Percentiles rank a stretch among this genome's conserved stretches.
Evolutionary conservation across 1,140 invertebrate genomes (phyloP).

Genomic region (Varroa destructor): DNA sequence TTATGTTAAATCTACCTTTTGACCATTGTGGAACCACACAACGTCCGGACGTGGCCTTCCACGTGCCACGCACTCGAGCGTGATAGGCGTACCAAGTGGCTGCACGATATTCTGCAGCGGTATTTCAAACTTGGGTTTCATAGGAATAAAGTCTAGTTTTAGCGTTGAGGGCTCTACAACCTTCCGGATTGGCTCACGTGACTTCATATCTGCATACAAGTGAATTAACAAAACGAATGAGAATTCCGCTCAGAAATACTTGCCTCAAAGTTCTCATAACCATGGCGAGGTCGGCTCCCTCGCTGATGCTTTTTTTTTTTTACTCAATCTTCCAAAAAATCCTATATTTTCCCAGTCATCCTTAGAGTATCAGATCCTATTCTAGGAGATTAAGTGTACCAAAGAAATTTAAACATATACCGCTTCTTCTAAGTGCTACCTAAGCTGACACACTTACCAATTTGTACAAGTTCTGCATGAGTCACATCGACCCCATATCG

Average conservation of each 20-base stretch:
- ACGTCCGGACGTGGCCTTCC: constrained; percentile 75
- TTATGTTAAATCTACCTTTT: constrained; percentile 46
- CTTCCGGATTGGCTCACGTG: constrained; percentile 17
- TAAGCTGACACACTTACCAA: not conserved
- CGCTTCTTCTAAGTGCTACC: not conserved
- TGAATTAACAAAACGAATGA: not conserved
- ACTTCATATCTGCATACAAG: constrained; percentile 9
- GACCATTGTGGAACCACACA: constrained; percentile 75
- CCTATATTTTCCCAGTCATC: too few species aligned
- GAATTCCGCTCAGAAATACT: not conserved
- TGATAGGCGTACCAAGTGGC: constrained; percentile 55
- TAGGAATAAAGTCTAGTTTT: constrained; percentile 19
- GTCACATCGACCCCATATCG: constrained; percentile 63
- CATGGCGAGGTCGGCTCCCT: too few species aligned
- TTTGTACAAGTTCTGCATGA: constrained; percentile 19
- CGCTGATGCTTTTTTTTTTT: too few species aligned
- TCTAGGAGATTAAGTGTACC: too few species aligned
- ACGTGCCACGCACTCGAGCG: constrained; percentile 60
- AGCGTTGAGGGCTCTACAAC: not conserved
- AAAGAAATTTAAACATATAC: too few species aligned
- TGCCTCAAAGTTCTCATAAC: too few species aligned
- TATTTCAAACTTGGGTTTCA: constrained; percentile 25
- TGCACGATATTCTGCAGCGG: constrained; percentile 43
- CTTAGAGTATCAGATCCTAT: not conserved
- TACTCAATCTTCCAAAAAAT: too few species aligned